These are phyloP conservation scores for Toxotes chatareus DNA, from an alignment of 2,113 vertebrate genomes.

Conservation along the genomic window DNA sequence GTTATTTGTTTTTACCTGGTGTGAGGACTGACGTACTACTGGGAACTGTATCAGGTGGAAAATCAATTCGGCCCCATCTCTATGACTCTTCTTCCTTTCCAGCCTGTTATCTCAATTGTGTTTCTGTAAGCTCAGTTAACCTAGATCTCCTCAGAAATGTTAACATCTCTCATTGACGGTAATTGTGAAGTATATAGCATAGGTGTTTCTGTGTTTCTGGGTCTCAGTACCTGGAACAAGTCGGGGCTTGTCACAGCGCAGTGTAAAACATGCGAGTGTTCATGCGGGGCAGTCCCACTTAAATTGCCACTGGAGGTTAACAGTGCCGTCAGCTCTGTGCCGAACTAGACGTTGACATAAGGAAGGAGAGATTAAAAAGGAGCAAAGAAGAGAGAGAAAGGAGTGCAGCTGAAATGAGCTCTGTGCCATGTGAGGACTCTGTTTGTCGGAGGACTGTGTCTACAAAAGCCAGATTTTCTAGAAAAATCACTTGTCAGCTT, in stretches of 20 bases:
- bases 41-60: constrained; percentile 13
- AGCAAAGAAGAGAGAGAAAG: not conserved
- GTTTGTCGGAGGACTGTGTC: not conserved
- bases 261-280: constrained; percentile 19
- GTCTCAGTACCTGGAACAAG: constrained; percentile 31
- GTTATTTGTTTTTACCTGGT: constrained; percentile 35
- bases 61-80: constrained; percentile 15
- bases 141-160: constrained; percentile 18
- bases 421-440: not conserved
- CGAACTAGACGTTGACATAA: constrained; percentile 2
- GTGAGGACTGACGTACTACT: not conserved
- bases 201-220: constrained; percentile 46
- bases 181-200: constrained; percentile 32
- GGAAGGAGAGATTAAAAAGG: constrained; percentile 10
- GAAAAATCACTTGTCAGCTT: constrained; percentile 35
- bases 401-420: not conserved
- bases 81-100: not conserved
- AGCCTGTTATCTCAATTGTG: not conserved
- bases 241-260: constrained; percentile 42
- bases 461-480: constrained; percentile 34
- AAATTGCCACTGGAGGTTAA: not conserved
- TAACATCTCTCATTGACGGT: not conserved
- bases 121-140: constrained; percentile 1
- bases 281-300: constrained; percentile 23
- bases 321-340: not conserved